Evolutionary conservation across 2,888 invertebrate genomes (phyloP).

Genomic region (Augiades crinisus): DNA sequence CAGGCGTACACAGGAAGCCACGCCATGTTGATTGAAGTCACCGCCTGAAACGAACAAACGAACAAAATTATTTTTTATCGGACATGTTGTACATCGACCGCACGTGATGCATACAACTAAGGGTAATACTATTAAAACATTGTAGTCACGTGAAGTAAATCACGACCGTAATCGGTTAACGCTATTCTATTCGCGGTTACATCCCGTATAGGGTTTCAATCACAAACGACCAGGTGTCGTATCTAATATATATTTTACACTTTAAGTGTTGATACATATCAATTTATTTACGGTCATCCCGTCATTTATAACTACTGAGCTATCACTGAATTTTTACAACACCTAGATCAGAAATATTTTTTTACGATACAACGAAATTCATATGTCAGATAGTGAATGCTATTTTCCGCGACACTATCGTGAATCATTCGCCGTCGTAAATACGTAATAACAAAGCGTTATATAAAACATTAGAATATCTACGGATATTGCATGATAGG

Average conservation of each 20-base stretch:
- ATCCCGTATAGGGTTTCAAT: slow-evolving; percentile 48
- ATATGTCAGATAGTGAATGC: no score
- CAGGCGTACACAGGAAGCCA: slow-evolving; percentile 51
- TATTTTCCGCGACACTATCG: no score
- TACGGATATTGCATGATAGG: slow-evolving; percentile 18
- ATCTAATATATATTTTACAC: slow-evolving; percentile 2
- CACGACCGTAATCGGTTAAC: slow-evolving; percentile 40
- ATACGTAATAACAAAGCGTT: not conserved
- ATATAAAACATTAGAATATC: slow-evolving; percentile 7
- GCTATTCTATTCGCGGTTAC: slow-evolving; percentile 44
- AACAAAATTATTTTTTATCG: slow-evolving; percentile 9
- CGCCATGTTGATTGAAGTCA: slow-evolving; percentile 56
- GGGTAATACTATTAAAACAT: not conserved
- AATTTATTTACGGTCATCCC: no score
- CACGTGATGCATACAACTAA: no score
- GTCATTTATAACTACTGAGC: no score
- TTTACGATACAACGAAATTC: no score
- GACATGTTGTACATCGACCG: no score
- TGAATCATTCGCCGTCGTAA: no score
- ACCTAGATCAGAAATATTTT: no score
- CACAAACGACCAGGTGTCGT: slow-evolving; percentile 32
- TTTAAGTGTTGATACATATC: no score
- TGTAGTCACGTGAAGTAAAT: slow-evolving; percentile 22
- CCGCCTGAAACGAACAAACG: slow-evolving; percentile 64
- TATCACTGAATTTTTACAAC: no score